These are phyloP conservation scores for Nemapogon koenigi DNA, from an alignment of 2,888 invertebrate genomes.

Conservation along the genomic window DNA sequence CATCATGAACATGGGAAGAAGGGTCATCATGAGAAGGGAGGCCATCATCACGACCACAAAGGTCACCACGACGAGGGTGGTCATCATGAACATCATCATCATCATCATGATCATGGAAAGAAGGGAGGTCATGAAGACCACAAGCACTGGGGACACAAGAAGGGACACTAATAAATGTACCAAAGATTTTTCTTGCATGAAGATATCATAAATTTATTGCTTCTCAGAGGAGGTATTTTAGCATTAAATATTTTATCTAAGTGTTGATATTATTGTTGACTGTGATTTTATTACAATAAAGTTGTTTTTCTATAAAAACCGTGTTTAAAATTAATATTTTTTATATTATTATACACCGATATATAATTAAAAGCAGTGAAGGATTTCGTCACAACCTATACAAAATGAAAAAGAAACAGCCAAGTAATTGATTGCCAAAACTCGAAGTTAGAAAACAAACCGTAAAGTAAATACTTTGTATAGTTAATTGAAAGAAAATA, in stretches of 20 bases:
- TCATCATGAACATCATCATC: conserved; percentile 78
- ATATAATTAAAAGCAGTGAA: too few species aligned
- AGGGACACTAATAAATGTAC: conserved; percentile 43
- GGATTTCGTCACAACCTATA: too few species aligned
- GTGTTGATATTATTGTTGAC: conserved; percentile 29
- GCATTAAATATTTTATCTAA: conserved; percentile 15
- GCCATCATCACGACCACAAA: conserved; percentile 79
- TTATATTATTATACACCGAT: too few species aligned
- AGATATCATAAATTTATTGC: conserved; percentile 30
- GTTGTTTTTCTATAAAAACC: conserved; percentile 23
- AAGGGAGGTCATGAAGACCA: conserved; percentile 83
- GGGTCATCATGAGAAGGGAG: conserved; percentile 81
- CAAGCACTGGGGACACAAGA: conserved; percentile 79
- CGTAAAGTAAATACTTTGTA: too few species aligned
- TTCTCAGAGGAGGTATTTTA: too few species aligned
- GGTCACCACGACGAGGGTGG: conserved; percentile 82
- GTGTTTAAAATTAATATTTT: too few species aligned
- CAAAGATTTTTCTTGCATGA: conserved; percentile 21
- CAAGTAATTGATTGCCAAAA: too few species aligned
- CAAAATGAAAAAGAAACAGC: too few species aligned
- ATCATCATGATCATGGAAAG: conserved; percentile 78
- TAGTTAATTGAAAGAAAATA: too few species aligned
- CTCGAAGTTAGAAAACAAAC: too few species aligned
- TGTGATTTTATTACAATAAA: conserved; percentile 32
- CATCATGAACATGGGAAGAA: conserved; percentile 83